Base-by-base conservation (phyloP, 2,797 vertebrate species). In the Cercopithecus neglectus region DNA sequence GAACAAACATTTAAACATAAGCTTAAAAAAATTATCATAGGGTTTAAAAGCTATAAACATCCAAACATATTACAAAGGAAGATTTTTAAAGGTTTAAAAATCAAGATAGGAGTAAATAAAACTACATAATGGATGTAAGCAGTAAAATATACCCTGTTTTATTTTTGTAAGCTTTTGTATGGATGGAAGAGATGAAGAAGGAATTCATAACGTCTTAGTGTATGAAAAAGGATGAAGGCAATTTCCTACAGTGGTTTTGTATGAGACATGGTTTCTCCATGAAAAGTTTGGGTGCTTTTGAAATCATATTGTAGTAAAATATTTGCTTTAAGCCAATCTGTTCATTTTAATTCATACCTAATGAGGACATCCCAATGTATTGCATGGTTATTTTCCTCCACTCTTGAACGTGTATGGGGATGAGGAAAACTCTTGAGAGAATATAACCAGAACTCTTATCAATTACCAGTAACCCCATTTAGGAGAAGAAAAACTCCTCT, bases 241-340 rank as follows among this genome's bases (percentile, higher is more conserved):
- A 81, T 55, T 53, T 55, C 19, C 22, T 61, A 33, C 0, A 28
- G 1, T 83, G 19, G 28, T 36, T 7, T 78, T 82, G 21, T 8
- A 33, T 55, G 7, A 93, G 41, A 91, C 6, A 33, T 2, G 46
- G 1, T 79, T 28, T 76, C 22, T 86, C 36, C 24, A n/a, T n/a
- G 5, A 90, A 59, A 89, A 91, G 8, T 4, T 2, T 19, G 8
- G 12, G 9, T 86, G 12, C 33, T 81, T 82, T 21, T 82, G 39
- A 59, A 79, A 89, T 72, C 86, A 64, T 75, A 50, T 55, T 48
- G 33, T 5, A 95, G 24, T 74, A 24, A 81, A 94, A 90, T 81
- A 95, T 89, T 93, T 93, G 17, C 46, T 72, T 80, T 57, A 78
- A 93, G 74, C 75, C 44, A 89, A 67, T 91, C 26, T 97, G 33